Base-by-base conservation (phyloP, 2,888 invertebrate genomes). In the Lymantria monacha region DNA sequence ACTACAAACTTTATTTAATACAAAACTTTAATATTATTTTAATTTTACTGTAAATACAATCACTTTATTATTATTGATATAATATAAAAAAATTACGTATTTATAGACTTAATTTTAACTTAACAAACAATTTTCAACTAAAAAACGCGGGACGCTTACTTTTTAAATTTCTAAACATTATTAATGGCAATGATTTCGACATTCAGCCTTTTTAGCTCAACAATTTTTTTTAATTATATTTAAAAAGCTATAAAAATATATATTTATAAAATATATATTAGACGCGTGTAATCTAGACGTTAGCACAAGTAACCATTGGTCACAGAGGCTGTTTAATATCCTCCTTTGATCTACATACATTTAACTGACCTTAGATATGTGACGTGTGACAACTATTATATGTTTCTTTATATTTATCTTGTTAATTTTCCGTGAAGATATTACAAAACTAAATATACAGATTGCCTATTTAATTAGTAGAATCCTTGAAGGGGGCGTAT, bases 261-360 rank as follows among this genome's bases (percentile, higher is more conserved):
- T 38, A 38, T n/a, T 38, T 38, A 5, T 41, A 14, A 9, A 14
- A 14, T 3, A 14, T 14, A 41, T 13, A 7, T 12, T 14, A 7
- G 14, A 7, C 14, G 41, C 15, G 41, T 41, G 22, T 2, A 22
- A 22, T 22, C 22, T 5, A 22, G 5, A 33, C 33, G 14, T 41
- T 7, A 41, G 15, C 5, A 55, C 54, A 43, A 63, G 46, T 47
- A 51, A 52, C 50, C n/a, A 52, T 41, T 45, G 33, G 51, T 41
- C 46, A 59, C 44, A 15, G 9, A 37, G 45, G 52, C 11, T 49
- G 52, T 46, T 14, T 30, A 58, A 54, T 66, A 66, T 64, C 64
- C 64, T 64, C 50, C 48, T 57, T 55, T 55, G 51, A 58, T 53
- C 66, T 51, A 53, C 55, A 53, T 51, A 47, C 41, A 9, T 13